Conservation (phyloP, 2,797 vertebrate species). For the Alosa sapidissima region DNA sequence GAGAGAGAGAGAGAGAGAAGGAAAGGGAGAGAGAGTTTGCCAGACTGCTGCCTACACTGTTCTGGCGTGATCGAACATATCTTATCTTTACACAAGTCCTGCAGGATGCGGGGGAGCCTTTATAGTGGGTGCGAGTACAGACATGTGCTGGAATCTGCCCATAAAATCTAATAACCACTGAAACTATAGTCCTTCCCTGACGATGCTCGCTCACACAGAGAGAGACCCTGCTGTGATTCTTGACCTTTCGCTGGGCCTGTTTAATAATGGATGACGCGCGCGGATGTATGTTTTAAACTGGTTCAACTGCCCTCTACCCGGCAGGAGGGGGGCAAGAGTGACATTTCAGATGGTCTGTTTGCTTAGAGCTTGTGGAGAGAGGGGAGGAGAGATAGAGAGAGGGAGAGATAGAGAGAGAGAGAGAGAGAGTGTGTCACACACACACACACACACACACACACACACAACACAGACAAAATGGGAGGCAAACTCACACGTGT, state of each 20-base stretch:
- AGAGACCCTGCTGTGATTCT: not conserved
- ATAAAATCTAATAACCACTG: not conserved
- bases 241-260: not conserved
- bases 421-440: not conserved
- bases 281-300: constrained; percentile 16
- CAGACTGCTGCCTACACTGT: not conserved
- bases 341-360: constrained; percentile 14
- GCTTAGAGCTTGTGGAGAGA: not conserved
- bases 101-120: not conserved
- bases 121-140: not conserved
- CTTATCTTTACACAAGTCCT: not conserved
- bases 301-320: not conserved
- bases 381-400: not conserved
- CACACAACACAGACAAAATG: not conserved
- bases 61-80: constrained; percentile 8
- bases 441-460: constrained; percentile 4
- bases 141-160: not conserved
- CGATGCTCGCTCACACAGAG: not conserved
- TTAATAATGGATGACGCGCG: not conserved
- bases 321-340: constrained; percentile 1
- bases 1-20: too few relatives aligned
- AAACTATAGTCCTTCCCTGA: not conserved
- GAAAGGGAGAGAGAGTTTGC: not conserved
- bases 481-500: not conserved
- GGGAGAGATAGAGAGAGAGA: not conserved